Base-by-base conservation (phyloP, 1,140 invertebrate species). In the Eurosta solidaginis region DNA sequence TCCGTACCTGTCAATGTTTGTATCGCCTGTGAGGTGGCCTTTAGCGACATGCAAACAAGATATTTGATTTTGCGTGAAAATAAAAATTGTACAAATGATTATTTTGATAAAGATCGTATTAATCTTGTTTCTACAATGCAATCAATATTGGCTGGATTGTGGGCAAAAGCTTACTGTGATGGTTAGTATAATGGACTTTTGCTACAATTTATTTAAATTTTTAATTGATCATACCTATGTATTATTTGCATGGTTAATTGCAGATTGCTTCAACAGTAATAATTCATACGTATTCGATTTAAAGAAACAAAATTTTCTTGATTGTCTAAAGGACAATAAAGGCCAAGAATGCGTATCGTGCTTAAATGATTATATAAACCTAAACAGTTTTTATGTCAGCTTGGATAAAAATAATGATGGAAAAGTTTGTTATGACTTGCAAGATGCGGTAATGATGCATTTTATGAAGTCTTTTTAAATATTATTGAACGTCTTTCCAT, bases 401-500 rank as follows among this genome's bases (percentile, higher is more conserved):
- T 76, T 86, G 79, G 85, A 86, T 14, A 74, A 83, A 68, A 45
- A 78, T 0, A 80, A 78, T 52, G 83, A 82, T 33, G 82, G 85
- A 5, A 68, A 82, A 29, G 81, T 86, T 14, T 86, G 85, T 50
- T 86, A 80, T 17, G 85, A 86, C 68, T 73, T 86, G 45, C 83
- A 86, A 76, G 85, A 86, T 68, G 80, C 82, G 33, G 85, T 86
- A 77, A 63, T 68, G 22, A n/a, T n/a, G n/a, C n/a, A n/a, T 27
- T 36, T 45, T 45, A 9, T 45, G 17, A 17, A 27, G 2, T 7
- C 3, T 0, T 2, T 47, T 47, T 45, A 47, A 75, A 45, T 2
- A 45, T 42, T 63, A 49, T n/a, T 63, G 22, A n/a, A n/a, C n/a
- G 10, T 73, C 12, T 0, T 33, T 22, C 20, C n/a, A 40, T 17